These are phyloP conservation scores for Emesis furor DNA, from an alignment of 2,888 invertebrate genomes.

Conservation along the genomic window DNA sequence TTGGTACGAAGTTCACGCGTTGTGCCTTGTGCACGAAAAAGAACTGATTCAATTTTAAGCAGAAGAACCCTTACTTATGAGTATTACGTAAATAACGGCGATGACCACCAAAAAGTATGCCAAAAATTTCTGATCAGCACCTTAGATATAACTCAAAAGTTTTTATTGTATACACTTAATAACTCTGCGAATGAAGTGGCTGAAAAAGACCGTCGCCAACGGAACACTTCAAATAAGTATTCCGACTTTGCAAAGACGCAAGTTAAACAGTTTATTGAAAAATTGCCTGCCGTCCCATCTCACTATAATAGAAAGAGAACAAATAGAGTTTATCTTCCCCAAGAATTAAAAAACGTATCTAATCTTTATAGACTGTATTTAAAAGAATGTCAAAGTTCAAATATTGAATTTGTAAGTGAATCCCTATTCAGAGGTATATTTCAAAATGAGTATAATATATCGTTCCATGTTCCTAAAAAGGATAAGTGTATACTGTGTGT, in stretches of 20 bases:
- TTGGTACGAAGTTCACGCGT: constrained; percentile 34
- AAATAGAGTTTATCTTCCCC: not conserved
- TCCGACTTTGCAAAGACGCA: not conserved
- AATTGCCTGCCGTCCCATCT: not conserved
- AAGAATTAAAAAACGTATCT: not conserved
- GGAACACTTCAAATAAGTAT: not conserved
- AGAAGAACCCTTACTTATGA: constrained; percentile 47
- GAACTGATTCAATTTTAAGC: constrained; percentile 38
- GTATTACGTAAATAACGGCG: constrained; percentile 54
- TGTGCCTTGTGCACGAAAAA: constrained; percentile 5
- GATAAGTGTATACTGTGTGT: not conserved
- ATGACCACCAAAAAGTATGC: constrained; percentile 42
- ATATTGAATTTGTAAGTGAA: constrained; percentile 4
- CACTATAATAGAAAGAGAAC: not conserved
- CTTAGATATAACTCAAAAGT: constrained; percentile 39
- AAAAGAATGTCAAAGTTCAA: not conserved
- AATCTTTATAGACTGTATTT: constrained; percentile 3
- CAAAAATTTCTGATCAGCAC: constrained; percentile 22
- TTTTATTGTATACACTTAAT: constrained; percentile 8
- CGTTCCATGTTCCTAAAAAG: not conserved
- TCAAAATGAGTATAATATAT: not conserved
- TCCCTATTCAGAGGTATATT: not conserved
- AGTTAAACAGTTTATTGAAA: not conserved
- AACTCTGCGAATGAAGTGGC: not conserved
- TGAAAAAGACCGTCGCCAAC: not conserved